Conservation (phyloP, 2,113 vertebrate genomes). For the Cranoglanis bouderius region DNA sequence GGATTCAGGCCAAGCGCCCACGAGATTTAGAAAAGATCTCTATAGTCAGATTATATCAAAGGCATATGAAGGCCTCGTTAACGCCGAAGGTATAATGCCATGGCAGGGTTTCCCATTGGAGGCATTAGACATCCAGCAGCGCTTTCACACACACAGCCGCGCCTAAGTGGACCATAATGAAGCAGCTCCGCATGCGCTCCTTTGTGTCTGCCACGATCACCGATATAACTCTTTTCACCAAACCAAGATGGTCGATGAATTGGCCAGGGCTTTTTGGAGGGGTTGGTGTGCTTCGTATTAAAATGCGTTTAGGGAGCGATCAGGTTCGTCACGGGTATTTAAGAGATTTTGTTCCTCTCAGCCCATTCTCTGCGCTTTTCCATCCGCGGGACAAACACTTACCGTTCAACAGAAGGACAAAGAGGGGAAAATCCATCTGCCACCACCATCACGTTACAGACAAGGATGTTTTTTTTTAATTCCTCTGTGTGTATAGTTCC, state of each 20-base stretch:
- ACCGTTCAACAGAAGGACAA: conserved; percentile 82
- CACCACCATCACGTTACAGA: conserved; percentile 61
- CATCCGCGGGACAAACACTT: conserved; percentile 80
- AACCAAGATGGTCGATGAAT: conserved; percentile 87
- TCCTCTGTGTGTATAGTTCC: background rate
- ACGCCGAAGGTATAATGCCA: conserved; percentile 84
- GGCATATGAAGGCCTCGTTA: conserved; percentile 95
- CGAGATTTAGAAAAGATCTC: conserved; percentile 90
- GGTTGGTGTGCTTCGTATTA: conserved; percentile 69
- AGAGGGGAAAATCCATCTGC: conserved; percentile 92
- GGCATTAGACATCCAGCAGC: conserved; percentile 80
- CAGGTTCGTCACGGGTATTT: conserved; percentile 86
- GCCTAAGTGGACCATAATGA: conserved; percentile 94
- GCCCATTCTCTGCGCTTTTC: conserved; percentile 64
- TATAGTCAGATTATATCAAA: conserved; percentile 96
- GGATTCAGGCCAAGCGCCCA: conserved; percentile 91
- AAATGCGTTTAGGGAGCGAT: conserved; percentile 88
- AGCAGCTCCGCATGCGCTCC: conserved; percentile 89
- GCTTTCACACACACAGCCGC: conserved; percentile 73
- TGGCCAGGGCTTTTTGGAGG: conserved; percentile 76
- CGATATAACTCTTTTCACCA: conserved; percentile 84
- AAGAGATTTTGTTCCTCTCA: conserved; percentile 85
- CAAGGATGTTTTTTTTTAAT: background rate
- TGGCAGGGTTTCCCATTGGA: conserved; percentile 80
- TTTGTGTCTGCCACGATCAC: conserved; percentile 77